These are phyloP conservation scores for Teinopalpus imperialis DNA, from an alignment of 2,888 invertebrate species.

Conservation along the genomic window DNA sequence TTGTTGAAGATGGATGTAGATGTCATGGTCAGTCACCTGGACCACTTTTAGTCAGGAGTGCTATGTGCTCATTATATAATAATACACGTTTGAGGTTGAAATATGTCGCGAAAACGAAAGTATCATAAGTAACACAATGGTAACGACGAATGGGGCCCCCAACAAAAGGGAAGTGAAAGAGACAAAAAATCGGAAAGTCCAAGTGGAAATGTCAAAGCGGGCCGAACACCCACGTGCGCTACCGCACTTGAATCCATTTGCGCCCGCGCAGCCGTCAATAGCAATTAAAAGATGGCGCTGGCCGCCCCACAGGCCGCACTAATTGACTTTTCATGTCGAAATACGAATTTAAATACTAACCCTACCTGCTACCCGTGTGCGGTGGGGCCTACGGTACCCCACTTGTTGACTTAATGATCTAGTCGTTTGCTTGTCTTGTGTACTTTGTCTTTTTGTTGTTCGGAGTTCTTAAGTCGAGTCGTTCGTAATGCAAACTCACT, in stretches of 20 bases:
- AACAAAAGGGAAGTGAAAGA: too few relatives aligned
- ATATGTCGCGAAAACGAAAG: too few relatives aligned
- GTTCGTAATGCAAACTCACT: background rate
- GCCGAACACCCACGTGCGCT: slow-evolving; percentile 37
- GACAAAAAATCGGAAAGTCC: slow-evolving; percentile 4
- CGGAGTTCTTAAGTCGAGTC: background rate
- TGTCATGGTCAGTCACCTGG: too few relatives aligned
- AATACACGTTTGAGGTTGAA: too few relatives aligned
- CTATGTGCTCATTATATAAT: too few relatives aligned
- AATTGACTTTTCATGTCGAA: slow-evolving; percentile 81
- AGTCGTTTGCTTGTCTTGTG: slow-evolving; percentile 28
- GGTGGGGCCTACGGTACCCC: slow-evolving; percentile 37
- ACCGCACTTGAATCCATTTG: slow-evolving; percentile 48
- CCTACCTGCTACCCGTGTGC: slow-evolving; percentile 47
- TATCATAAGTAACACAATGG: too few relatives aligned
- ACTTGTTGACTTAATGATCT: slow-evolving; percentile 44
- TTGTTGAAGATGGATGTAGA: too few relatives aligned
- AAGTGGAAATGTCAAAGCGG: slow-evolving; percentile 2
- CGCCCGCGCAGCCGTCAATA: slow-evolving; percentile 64
- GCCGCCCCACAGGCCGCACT: slow-evolving; percentile 54
- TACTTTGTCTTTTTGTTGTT: slow-evolving; percentile 21
- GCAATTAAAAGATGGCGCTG: slow-evolving; percentile 72
- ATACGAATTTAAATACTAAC: slow-evolving; percentile 46
- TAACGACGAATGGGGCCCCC: too few relatives aligned
- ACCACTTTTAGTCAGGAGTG: too few relatives aligned